A percentile compares a stretch with the other conserved stretches of the same genome.
Evolutionary conservation across 1,140 invertebrate species (phyloP).

Genomic region (Halyomorpha halys): DNA sequence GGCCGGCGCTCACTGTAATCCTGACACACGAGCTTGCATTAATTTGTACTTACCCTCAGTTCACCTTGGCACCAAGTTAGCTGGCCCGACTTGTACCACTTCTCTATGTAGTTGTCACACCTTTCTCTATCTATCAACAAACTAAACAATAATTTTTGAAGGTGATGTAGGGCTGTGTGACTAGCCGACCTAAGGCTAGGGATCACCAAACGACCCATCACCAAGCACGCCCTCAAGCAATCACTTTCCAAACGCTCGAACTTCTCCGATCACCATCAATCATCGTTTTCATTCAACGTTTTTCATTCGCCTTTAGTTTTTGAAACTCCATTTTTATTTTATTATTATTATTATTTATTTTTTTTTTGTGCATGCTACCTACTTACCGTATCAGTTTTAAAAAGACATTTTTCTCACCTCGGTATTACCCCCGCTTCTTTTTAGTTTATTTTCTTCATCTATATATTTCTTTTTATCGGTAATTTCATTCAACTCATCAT

Average conservation of each 20-base stretch:
- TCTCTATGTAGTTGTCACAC: conserved; percentile 25
- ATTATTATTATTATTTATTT: no score
- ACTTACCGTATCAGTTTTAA: no score
- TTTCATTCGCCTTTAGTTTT: conserved; percentile 14
- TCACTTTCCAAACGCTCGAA: not conserved
- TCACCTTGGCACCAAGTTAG: conserved; percentile 2
- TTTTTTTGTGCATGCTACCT: no score
- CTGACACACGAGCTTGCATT: conserved; percentile 9
- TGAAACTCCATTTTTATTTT: not conserved
- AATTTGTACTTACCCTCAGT: conserved; percentile 2
- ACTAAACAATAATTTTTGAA: conserved; percentile 9
- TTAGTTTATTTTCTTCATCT: no score
- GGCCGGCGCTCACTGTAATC: not conserved
- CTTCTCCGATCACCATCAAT: not conserved
- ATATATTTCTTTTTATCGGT: no score
- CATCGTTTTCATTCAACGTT: not conserved
- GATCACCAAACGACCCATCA: not conserved
- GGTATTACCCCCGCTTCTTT: no score
- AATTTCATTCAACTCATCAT: no score
- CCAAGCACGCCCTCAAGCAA: conserved; percentile 1
- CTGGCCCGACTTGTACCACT: conserved; percentile 24
- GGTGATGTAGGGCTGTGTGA: conserved; percentile 6
- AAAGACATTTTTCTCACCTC: no score
- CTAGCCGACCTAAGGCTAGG: no score
- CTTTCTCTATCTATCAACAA: conserved; percentile 13